Conservation (phyloP, 2,888 invertebrate genomes). For the Chymomyza amoena region DNA sequence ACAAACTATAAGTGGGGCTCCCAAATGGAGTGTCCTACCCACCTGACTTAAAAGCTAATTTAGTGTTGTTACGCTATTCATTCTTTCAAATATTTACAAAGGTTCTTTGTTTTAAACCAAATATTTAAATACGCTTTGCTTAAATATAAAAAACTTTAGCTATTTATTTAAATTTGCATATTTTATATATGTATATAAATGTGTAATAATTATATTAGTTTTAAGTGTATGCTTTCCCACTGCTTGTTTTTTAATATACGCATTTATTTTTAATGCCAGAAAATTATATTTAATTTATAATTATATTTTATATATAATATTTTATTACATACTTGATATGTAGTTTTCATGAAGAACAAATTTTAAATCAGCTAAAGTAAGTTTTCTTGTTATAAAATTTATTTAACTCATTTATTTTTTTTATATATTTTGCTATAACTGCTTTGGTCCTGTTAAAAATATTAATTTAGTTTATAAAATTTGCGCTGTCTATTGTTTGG, state of each 20-base stretch:
- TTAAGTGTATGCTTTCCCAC: constrained; percentile 70
- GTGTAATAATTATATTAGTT: constrained; percentile 23
- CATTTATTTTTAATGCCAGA: constrained; percentile 44
- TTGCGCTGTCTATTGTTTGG: constrained; percentile 19
- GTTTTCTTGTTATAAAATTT: not conserved
- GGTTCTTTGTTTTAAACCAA: constrained; percentile 18
- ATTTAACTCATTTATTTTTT: not conserved
- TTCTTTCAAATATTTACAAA: constrained; percentile 26
- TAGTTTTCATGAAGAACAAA: constrained; percentile 49
- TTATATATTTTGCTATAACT: constrained; percentile 21
- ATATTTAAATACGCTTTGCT: constrained; percentile 18
- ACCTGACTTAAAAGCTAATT: constrained; percentile 61
- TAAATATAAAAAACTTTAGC: constrained; percentile 21
- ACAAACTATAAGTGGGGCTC: constrained; percentile 30
- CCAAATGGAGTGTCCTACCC: constrained; percentile 37
- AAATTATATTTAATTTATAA: constrained; percentile 32
- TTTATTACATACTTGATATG: constrained; percentile 62
- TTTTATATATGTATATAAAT: not conserved
- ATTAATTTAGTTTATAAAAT: constrained; percentile 10
- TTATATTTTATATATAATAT: constrained; percentile 20
- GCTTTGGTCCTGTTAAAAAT: constrained; percentile 61
- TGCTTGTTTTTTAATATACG: constrained; percentile 43
- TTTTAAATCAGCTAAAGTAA: constrained; percentile 8
- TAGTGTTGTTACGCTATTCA: constrained; percentile 69
- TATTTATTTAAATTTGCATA: constrained; percentile 17